Percentiles rank a stretch among this genome's conserved stretches.
phyloP scores from a whole-genome alignment of 2,113 vertebrate species.

The Apteryx owenii region DNA sequence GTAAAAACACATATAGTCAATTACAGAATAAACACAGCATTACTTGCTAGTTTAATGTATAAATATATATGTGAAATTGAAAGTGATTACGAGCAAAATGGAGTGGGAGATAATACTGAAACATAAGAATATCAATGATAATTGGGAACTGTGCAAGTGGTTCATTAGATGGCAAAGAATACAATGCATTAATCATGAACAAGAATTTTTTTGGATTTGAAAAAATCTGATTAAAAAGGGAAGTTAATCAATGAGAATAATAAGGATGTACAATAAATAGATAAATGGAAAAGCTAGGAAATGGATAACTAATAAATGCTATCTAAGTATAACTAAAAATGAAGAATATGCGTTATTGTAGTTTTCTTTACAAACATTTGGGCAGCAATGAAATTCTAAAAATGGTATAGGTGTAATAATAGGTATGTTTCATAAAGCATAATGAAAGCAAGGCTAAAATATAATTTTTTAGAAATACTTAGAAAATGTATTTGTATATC shows the following conservation, averaged over 20 bases:
- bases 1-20: not conserved
- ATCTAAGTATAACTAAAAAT: not conserved
- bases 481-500: not conserved
- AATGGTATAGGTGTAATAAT: not conserved
- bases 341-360: not conserved
- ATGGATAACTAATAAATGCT: not conserved
- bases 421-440: not conserved
- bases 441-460: not conserved
- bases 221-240: not conserved
- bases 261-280: slow-evolving; percentile 10
- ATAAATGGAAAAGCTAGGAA: not conserved
- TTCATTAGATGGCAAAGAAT: slow-evolving; percentile 5
- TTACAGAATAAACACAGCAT: not conserved
- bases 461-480: not conserved
- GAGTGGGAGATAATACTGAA: not conserved
- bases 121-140: not conserved
- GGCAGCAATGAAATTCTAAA: not conserved
- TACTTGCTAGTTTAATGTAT: not conserved
- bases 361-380: not conserved
- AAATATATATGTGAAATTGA: not conserved
- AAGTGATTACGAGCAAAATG: not conserved
- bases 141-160: not conserved
- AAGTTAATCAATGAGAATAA: slow-evolving; percentile 22
- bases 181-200: not conserved
- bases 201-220: not conserved